These are phyloP conservation scores for Syngnathus floridae DNA, from an alignment of 2,113 vertebrate genomes.

Conservation along the genomic window DNA sequence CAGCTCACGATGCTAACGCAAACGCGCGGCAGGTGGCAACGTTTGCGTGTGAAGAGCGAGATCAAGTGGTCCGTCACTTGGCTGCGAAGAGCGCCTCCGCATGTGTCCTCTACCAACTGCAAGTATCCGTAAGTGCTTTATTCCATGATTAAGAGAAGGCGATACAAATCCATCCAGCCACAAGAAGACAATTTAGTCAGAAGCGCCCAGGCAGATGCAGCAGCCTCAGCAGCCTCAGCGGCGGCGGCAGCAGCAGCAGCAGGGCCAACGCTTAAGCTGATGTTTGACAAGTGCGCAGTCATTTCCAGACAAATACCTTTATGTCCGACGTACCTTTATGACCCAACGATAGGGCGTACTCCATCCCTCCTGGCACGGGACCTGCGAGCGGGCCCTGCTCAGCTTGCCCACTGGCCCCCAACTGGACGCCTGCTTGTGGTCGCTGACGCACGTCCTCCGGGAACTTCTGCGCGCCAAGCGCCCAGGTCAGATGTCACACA, in stretches of 20 bases:
- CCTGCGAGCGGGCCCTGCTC: background rate
- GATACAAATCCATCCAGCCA: no score
- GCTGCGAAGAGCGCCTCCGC: slow-evolving; percentile 1
- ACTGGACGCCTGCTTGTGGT: slow-evolving; percentile 8
- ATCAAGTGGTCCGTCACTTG: background rate
- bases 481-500: background rate
- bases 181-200: no score
- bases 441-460: background rate
- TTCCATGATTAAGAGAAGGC: no score
- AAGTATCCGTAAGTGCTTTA: background rate
- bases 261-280: no score
- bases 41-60: background rate
- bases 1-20: background rate
- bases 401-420: background rate
- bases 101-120: slow-evolving; percentile 5
- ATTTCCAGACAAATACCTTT: no score
- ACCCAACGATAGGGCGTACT: background rate
- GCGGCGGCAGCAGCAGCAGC: no score
- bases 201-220: no score
- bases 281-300: no score
- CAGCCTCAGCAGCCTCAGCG: no score
- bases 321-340: no score
- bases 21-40: background rate
- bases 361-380: background rate
- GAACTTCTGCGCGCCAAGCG: background rate